Evolutionary conservation across 2,797 vertebrate species (phyloP).

Genomic region (Sternotherus odoratus): DNA sequence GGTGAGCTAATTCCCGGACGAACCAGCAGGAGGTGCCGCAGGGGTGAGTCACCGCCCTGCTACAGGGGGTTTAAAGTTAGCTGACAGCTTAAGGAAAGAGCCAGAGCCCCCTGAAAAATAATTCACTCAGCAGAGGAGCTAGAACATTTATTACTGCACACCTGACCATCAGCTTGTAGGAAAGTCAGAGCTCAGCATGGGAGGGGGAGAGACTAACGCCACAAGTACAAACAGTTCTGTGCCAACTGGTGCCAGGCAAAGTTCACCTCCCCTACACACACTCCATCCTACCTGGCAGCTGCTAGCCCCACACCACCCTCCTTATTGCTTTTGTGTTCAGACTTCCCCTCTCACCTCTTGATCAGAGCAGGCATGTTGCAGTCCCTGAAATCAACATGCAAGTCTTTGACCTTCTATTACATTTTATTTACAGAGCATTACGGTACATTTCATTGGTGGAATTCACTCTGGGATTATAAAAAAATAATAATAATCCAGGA

Average conservation of each 20-base stretch:
- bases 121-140: neutral
- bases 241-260: neutral
- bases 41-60: no score
- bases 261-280: neutral
- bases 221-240: neutral
- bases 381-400: neutral
- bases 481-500: neutral
- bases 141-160: neutral
- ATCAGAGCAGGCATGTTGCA: neutral
- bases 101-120: neutral
- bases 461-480: slow-evolving; percentile 17
- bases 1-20: no score
- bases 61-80: neutral
- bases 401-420: neutral
- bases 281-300: neutral
- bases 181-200: neutral
- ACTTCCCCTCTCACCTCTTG: neutral
- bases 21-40: no score
- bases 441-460: neutral
- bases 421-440: slow-evolving; percentile 25
- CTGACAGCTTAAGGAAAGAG: neutral
- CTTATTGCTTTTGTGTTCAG: neutral
- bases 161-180: neutral
- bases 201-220: neutral
- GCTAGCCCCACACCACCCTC: neutral